phyloP scores from a whole-genome alignment of 2,888 invertebrate species.

The Phragmatobia fuliginosa region DNA sequence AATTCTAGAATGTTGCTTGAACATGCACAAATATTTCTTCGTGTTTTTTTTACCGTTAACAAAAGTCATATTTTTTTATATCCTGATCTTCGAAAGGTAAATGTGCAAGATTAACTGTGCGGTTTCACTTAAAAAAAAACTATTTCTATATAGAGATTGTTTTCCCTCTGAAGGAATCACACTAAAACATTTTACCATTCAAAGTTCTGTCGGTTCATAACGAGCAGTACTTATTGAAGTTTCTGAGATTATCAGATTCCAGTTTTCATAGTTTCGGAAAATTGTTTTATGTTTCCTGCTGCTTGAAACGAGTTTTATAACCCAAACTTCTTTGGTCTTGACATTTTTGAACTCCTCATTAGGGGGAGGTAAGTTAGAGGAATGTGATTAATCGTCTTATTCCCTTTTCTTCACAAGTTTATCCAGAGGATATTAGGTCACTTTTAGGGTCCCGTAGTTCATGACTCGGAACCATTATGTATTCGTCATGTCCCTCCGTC shows the following conservation, averaged over 20 bases:
- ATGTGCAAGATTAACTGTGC: too few species aligned
- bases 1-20: not conserved
- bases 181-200: not conserved
- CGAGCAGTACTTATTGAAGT: not conserved
- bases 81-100: not conserved
- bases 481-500: too few species aligned
- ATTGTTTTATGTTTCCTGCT: constrained; percentile 11
- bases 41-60: not conserved
- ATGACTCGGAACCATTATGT: too few species aligned
- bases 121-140: too few species aligned
- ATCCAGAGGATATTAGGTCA: not conserved
- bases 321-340: constrained; percentile 26
- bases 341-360: constrained; percentile 23
- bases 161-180: not conserved
- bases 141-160: not conserved
- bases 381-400: constrained; percentile 19
- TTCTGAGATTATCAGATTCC: not conserved
- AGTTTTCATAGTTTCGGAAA: constrained; percentile 1
- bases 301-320: constrained; percentile 23
- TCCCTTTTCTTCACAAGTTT: constrained; percentile 1
- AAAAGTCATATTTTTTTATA: not conserved
- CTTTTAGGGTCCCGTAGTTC: too few species aligned
- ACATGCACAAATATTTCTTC: not conserved
- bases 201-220: not conserved
- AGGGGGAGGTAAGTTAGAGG: constrained; percentile 15